phyloP scores from a whole-genome alignment of 2,888 invertebrate genomes.

The Agonum fuliginosum region DNA sequence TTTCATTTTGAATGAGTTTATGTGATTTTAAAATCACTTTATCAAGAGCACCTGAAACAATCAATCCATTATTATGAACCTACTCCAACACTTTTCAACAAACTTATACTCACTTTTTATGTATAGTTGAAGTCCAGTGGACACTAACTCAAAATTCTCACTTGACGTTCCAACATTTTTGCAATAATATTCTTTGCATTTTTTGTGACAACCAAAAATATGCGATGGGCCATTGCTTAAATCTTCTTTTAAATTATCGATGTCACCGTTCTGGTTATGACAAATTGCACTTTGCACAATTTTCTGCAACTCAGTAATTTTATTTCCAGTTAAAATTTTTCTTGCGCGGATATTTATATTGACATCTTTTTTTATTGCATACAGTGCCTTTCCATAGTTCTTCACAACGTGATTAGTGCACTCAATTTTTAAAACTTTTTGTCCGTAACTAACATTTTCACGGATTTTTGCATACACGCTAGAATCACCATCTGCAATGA shows the following conservation, averaged over 20 bases:
- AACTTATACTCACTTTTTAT: background rate
- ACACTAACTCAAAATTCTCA: background rate
- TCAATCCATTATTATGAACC: background rate
- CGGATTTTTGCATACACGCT: conserved; percentile 13
- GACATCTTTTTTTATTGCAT: background rate
- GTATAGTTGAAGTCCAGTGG: background rate
- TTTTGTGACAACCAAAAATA: conserved; percentile 7
- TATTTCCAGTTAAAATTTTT: background rate
- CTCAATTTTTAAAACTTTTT: background rate
- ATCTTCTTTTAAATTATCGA: conserved; percentile 7
- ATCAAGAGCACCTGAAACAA: background rate
- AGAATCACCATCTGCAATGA: conserved; percentile 21
- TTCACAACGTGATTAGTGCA: conserved; percentile 12
- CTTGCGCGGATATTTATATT: background rate
- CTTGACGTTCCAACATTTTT: background rate
- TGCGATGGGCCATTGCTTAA: background rate
- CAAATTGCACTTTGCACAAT: background rate
- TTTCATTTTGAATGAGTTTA: background rate
- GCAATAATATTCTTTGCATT: background rate
- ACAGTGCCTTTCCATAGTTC: conserved; percentile 9
- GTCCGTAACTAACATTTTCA: background rate
- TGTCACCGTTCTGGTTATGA: background rate
- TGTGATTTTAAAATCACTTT: background rate
- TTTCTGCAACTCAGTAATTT: conserved; percentile 8
- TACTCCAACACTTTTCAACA: background rate